phyloP scores from a whole-genome alignment of 2,113 vertebrate species.

The Myrmecobius fasciatus region DNA sequence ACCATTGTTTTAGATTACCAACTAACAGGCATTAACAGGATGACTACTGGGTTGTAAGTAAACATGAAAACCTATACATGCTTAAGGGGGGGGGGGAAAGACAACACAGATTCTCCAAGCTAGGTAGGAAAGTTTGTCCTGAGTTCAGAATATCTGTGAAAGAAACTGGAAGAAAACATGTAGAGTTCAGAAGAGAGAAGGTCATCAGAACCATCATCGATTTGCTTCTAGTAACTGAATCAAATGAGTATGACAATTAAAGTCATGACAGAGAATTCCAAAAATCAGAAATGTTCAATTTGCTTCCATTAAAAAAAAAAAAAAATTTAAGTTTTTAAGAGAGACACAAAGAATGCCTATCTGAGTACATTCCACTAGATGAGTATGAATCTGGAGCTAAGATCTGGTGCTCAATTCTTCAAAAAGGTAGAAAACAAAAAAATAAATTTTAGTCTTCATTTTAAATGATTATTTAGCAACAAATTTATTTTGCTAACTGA shows the following conservation, averaged over 20 bases:
- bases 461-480: constrained; percentile 28
- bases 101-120: neutral
- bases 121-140: neutral
- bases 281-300: constrained; percentile 38
- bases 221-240: constrained; percentile 14
- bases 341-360: neutral
- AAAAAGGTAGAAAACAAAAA: constrained; percentile 38
- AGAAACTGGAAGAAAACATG: neutral
- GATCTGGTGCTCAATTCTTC: neutral
- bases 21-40: neutral
- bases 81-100: neutral
- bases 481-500: constrained; percentile 39
- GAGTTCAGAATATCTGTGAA: neutral
- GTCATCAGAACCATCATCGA: neutral
- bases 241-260: constrained; percentile 38
- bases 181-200: neutral
- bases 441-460: constrained; percentile 38
- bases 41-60: neutral
- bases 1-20: neutral
- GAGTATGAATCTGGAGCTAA: constrained; percentile 47
- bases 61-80: neutral
- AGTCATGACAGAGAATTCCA: constrained; percentile 20
- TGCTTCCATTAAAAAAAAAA: constrained; percentile 20
- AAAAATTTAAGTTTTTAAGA: neutral
- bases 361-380: neutral